These are phyloP conservation scores for Carcharodon carcharias DNA, from an alignment of 2,797 vertebrate genomes.

Conservation along the genomic window DNA sequence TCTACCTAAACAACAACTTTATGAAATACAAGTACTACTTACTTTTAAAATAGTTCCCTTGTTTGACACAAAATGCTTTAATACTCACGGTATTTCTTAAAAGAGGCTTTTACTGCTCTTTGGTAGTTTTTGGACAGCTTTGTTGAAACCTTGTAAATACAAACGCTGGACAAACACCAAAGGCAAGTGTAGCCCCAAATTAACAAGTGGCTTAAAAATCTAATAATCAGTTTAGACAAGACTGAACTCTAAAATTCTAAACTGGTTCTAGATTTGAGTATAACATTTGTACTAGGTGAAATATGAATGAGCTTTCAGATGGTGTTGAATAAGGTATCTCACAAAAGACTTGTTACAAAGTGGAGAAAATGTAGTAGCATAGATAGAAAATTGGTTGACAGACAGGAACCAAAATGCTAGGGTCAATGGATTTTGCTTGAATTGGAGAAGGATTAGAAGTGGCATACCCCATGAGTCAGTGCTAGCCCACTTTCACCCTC, in stretches of 20 bases:
- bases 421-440: background rate
- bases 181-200: background rate
- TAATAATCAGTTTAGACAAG: background rate
- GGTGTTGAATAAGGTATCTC: background rate
- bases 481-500: background rate
- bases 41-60: background rate
- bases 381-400: background rate
- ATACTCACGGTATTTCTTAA: background rate
- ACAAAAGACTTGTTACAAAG: background rate
- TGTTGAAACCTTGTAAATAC: background rate
- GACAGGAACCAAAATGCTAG: background rate
- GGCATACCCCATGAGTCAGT: background rate
- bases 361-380: background rate
- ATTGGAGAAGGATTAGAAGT: background rate
- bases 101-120: background rate
- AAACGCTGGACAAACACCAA: background rate
- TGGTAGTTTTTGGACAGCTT: background rate
- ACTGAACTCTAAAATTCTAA: background rate
- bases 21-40: background rate
- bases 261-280: background rate
- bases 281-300: background rate
- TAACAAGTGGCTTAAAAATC: background rate
- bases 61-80: background rate
- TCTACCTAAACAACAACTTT: background rate
- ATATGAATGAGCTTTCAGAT: background rate